phyloP scores from a whole-genome alignment of 2,797 vertebrate genomes.

The Enteromius mattozi region DNA sequence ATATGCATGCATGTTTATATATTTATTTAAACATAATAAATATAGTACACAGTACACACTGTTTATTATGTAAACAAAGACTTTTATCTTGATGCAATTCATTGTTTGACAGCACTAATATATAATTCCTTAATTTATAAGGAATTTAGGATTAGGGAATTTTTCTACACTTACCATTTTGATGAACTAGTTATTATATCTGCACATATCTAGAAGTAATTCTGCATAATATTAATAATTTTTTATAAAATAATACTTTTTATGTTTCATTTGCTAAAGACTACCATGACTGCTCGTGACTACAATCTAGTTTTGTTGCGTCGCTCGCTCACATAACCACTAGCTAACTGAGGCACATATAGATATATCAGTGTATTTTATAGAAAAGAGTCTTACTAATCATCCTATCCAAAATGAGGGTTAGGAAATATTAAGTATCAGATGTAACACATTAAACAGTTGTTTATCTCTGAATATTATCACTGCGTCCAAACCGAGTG shows the following conservation, averaged over 20 bases:
- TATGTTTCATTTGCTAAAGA: conserved; percentile 3
- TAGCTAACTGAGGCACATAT: conserved; percentile 44
- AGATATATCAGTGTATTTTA: conserved; percentile 19
- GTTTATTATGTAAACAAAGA: no score
- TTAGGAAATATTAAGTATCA: not conserved
- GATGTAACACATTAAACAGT: not conserved
- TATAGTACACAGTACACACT: no score
- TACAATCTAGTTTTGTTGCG: not conserved
- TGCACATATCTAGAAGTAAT: conserved; percentile 3
- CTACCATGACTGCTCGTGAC: not conserved
- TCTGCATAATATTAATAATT: conserved; percentile 42
- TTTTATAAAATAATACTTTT: conserved; percentile 2
- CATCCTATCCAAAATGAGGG: not conserved
- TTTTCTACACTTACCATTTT: conserved; percentile 16
- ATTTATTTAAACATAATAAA: no score
- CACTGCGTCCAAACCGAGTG: no score
- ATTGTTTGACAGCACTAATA: no score
- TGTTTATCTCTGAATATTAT: not conserved
- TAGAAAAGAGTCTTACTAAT: conserved; percentile 16
- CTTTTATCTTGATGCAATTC: no score
- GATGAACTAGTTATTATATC: not conserved
- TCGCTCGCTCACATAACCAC: conserved; percentile 31
- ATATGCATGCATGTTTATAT: no score
- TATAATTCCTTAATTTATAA: not conserved
- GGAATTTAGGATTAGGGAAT: conserved; percentile 3